phyloP scores from a whole-genome alignment of 2,797 vertebrate species.

The Micrastur ruficollis region DNA sequence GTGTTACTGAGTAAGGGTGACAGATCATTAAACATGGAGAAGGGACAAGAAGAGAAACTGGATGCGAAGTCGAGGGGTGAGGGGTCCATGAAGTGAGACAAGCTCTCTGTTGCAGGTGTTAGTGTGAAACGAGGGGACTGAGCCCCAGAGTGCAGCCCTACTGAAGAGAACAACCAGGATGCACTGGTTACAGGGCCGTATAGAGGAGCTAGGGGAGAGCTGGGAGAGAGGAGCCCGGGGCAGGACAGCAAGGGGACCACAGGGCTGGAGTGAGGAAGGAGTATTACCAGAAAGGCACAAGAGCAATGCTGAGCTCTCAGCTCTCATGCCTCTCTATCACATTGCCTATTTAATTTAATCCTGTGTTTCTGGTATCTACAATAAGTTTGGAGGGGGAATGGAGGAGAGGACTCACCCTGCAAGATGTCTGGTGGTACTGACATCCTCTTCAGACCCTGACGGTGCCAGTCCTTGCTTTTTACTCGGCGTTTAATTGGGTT shows the following conservation, averaged over 20 bases:
- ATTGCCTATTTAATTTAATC: background rate
- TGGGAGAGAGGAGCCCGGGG: background rate
- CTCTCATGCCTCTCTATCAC: background rate
- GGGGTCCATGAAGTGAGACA: background rate
- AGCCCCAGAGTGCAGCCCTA: background rate
- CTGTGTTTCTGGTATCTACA: background rate
- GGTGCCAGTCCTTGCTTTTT: constrained; percentile 74
- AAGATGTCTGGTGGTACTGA: constrained; percentile 61
- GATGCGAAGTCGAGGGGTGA: fast-evolving
- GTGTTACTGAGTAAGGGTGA: background rate
- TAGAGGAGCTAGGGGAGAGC: background rate
- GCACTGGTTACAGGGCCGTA: background rate
- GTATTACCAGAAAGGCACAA: background rate
- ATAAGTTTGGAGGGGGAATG: background rate
- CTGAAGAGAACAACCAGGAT: background rate
- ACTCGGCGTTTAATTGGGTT: background rate
- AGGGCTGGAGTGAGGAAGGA: background rate
- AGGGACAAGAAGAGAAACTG: background rate
- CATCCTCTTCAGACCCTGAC: constrained; percentile 70
- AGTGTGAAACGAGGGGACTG: background rate
- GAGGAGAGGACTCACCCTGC: constrained; percentile 49
- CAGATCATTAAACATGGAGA: background rate
- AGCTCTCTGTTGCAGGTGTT: background rate
- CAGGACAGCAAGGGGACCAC: background rate
- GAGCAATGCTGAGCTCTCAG: background rate